Evolutionary conservation across 2,888 invertebrate species (phyloP), one percentile per base, ranked within the genome.

Genomic region (Lasioglossum morio): DNA sequence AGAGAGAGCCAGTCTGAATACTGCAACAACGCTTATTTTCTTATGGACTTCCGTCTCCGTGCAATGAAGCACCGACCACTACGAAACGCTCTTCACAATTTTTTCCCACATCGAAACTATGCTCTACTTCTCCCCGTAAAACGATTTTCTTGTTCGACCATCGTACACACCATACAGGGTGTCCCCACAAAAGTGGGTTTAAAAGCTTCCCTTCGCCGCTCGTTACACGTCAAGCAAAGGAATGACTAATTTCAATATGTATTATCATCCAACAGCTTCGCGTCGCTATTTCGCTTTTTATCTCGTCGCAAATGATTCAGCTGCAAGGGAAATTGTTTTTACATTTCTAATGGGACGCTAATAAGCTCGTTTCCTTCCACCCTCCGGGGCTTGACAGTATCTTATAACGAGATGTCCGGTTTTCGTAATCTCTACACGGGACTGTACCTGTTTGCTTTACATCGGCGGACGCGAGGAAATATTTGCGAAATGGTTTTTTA

Each of bases 101-200:
- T 30, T 14, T 12, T 12, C 60, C 60, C 27, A 19, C 60, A 60
- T 60, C 14, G 14, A 30, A 34, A 66, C 66, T 19, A 34, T 34
- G 34, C 19, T 34, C 60, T 1, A 27, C 27, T 60, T 60, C 60
- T 12, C 34, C 8, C 66, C 30, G 34, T 30, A 34, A 66, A 66
- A 66, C 34, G 66, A 34, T 66, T 66, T 66, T 34, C 66, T 66
- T 66, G 66, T 66, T 63, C 63, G 30, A 16, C 19, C 66, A 14
- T 2, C 16, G 16, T 46, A 16, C 16, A 46, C 16, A 12, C 0
- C 34, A 19, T 30, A 30, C 34, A 19, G 66, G 19, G 30, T 16
- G 63, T 66, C 16, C 16, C 16, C 14, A 8, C 3, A 66, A 19
- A 19, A 66, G 66, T 34, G 8, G 46, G 4, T 30, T 16, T 66